Evolutionary conservation across 2,888 invertebrate genomes (phyloP).

Genomic region (Tiphia femorata): DNA sequence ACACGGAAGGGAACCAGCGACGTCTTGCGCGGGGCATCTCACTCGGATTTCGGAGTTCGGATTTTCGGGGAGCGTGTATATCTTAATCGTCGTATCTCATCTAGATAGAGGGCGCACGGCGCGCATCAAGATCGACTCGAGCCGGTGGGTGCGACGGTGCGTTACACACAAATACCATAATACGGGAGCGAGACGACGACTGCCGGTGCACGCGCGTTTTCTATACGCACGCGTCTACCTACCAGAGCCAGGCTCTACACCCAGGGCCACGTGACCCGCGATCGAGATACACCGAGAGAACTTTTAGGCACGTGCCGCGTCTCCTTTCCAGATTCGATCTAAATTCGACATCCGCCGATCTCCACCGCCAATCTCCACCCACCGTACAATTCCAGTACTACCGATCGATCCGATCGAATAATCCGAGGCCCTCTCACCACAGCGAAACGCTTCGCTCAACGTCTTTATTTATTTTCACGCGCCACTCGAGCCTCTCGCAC

Average conservation of each 20-base stretch:
- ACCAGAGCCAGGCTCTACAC: conserved; percentile 31
- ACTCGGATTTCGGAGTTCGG: conserved; percentile 61
- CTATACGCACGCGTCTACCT: not conserved
- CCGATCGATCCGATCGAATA: conserved; percentile 46
- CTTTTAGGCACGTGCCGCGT: too few relatives aligned
- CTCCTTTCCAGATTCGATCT: conserved; percentile 54
- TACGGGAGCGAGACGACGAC: not conserved
- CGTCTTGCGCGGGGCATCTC: conserved; percentile 54
- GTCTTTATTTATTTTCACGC: too few relatives aligned
- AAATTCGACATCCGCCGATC: conserved; percentile 57
- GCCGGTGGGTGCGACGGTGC: conserved; percentile 15
- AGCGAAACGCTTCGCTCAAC: too few relatives aligned
- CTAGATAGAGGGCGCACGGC: conserved; percentile 60
- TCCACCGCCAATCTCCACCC: too few relatives aligned
- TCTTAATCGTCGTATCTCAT: conserved; percentile 67
- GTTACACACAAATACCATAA: not conserved
- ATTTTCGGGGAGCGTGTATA: conserved; percentile 58
- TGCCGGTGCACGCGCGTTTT: not conserved
- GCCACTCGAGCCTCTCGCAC: too few relatives aligned
- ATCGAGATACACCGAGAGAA: too few relatives aligned
- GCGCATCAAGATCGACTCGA: conserved; percentile 62
- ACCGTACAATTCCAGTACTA: too few relatives aligned
- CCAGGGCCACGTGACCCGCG: conserved; percentile 46
- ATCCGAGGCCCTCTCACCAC: conserved; percentile 46
- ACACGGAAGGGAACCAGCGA: conserved; percentile 33